Evolutionary conservation across 1,140 invertebrate genomes (phyloP), one percentile per base, ranked within the genome.

Genomic region (Plectrocnemia conspersa): DNA sequence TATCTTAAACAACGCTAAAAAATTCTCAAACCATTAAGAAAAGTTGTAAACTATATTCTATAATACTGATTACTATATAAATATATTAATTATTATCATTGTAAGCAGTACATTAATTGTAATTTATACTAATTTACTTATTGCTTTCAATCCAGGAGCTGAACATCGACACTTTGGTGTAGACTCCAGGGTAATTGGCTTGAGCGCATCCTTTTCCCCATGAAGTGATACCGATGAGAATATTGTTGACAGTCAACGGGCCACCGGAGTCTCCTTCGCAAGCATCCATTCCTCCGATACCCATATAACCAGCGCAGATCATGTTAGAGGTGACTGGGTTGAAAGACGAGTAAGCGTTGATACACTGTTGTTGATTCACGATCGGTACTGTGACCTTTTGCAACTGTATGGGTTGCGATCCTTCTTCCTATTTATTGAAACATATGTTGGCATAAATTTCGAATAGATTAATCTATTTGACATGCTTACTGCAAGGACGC

Each of bases 131-230:
- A 6, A 40, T 6, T 18, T 44, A 22, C 41, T 13, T 44, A 16
- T 18, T 25, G 25, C 2, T 25, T 0, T 23, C 19, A 41, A 70
- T 63, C 72, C 72, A 83, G n/a, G 54, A 4, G 0, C 56, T 52
- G 16, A 76, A 74, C 10, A 67, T 59, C 1, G 78, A 71, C 10
- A 86, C 77, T 33, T 82, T 77, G 0, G 82, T 80, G 63, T 86
- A 86, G 11, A 87, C 81, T 1, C 84, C 84, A 0, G 84, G 84
- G 54, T 80, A 77, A 3, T 68, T 71, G 1, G 67, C 63, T 25
- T 71, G 70, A 10, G 77, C 84, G 52, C 85, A 88, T 0, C 81
- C 81, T 9, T 75, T 75, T 3, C 85, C 84, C 82, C 83, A 86
- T 0, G 83, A 84, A 0, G 83, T 79, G 7, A 86, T 64, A 16